A percentile compares a stretch with the other conserved stretches of the same genome.
Evolutionary conservation across 2,888 invertebrate species (phyloP).

Genomic region (Phyto melanocephala): DNA sequence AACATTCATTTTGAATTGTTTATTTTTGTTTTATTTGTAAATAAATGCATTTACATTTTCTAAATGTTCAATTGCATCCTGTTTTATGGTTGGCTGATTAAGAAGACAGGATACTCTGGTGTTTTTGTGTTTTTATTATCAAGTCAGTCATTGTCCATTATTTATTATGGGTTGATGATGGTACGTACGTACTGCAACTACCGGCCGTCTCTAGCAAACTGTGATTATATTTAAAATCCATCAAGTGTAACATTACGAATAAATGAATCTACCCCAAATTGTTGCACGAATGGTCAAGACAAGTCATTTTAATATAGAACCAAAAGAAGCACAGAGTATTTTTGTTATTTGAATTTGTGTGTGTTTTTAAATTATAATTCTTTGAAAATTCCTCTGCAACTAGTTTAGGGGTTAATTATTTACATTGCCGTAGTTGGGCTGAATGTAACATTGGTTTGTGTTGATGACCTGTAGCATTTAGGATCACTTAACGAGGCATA

Average conservation of each 20-base stretch:
- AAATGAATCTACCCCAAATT: constrained; percentile 12
- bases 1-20: neutral
- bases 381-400: neutral
- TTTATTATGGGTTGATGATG: neutral
- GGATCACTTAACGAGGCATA: neutral
- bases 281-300: neutral
- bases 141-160: neutral
- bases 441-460: neutral
- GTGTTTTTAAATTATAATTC: constrained; percentile 2
- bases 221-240: constrained; percentile 47
- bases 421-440: neutral
- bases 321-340: neutral
- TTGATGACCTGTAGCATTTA: constrained; percentile 11
- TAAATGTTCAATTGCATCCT: constrained; percentile 61
- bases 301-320: neutral
- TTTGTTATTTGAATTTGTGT: neutral
- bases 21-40: neutral
- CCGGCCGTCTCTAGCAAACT: constrained; percentile 1
- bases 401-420: constrained; percentile 10
- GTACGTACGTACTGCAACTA: too few relatives aligned
- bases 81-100: constrained; percentile 59
- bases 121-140: neutral
- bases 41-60: constrained; percentile 1
- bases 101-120: constrained; percentile 45
- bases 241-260: constrained; percentile 51